Conservation (phyloP, 1,140 invertebrate species). For the Magallana gigas region DNA sequence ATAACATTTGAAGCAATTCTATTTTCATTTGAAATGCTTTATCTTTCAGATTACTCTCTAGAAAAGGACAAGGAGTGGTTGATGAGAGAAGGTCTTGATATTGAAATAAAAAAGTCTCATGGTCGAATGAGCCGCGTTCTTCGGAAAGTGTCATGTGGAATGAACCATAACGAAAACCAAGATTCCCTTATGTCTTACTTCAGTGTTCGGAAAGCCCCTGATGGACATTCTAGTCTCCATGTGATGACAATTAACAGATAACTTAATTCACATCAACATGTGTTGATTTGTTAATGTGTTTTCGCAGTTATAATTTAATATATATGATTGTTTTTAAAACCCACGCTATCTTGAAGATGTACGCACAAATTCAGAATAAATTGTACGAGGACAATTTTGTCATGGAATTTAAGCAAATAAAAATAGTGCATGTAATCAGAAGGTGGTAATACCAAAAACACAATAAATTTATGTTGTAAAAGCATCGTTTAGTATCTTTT, state of each 20-base stretch:
- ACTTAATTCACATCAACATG: neutral
- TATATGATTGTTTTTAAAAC: too few species aligned
- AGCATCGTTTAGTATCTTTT: too few species aligned
- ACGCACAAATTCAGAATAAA: too few species aligned
- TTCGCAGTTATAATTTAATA: too few species aligned
- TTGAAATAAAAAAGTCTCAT: constrained; percentile 12
- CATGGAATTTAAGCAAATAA: too few species aligned
- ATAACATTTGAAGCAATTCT: too few species aligned
- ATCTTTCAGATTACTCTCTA: neutral
- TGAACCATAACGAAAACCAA: neutral
- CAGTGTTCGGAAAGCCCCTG: neutral
- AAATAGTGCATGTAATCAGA: too few species aligned
- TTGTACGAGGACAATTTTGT: too few species aligned
- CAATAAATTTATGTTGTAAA: too few species aligned
- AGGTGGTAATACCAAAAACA: too few species aligned
- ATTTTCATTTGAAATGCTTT: neutral
- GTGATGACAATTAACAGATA: neutral
- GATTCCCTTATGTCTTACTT: neutral
- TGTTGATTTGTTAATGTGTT: too few species aligned
- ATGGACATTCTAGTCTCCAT: neutral
- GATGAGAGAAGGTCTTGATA: neutral
- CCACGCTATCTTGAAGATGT: too few species aligned
- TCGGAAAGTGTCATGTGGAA: neutral
- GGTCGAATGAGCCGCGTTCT: neutral
- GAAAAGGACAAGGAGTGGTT: constrained; percentile 33